Evolutionary conservation across 2,888 invertebrate genomes (phyloP), one percentile per base, ranked within the genome.

Genomic region (Drosophila neonasuta): DNA sequence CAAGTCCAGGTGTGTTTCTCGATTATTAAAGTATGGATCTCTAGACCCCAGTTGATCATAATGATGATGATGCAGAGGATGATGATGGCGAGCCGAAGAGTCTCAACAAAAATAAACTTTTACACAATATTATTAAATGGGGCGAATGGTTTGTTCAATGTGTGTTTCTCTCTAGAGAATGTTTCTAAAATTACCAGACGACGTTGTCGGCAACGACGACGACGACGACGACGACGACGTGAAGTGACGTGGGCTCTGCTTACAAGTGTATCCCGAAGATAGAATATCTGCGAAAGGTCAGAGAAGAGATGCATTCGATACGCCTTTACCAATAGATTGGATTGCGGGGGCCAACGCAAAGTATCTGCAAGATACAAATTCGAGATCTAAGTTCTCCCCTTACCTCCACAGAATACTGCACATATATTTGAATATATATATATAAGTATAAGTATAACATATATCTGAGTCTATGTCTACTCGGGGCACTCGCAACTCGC

Each of bases 71-170:
- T 15, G 66, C 24, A 30, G 39, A 13, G 3, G 8, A n/a, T 15
- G 39, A 41, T 15, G 39, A 45, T 48, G 30, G 29, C 8, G 29
- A 29, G 3, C 2, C 57, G 32, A 48, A 69, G 61, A 56, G 57
- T 49, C 56, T 15, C 52, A 60, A 80, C 81, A 49, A 74, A 81
- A 81, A 81, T 86, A 87, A 87, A 81, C 88, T 80, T 87, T 80
- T 81, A 87, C 84, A 81, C 74, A 87, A 86, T 77, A 81, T 87
- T 79, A 67, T 74, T 74, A 81, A 83, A 76, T 80, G 87, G 76
- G 87, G 83, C 83, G 87, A 65, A 72, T 80, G 79, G 54, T 76
- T 62, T 36, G 39, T 78, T 71, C 71, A 61, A 13, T 44, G 57
- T 74, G 65, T 77, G 83, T 65, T 66, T 63, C 66, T 81, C 24